phyloP scores from a whole-genome alignment of 2,113 vertebrate species.

The Arizona elegans region DNA sequence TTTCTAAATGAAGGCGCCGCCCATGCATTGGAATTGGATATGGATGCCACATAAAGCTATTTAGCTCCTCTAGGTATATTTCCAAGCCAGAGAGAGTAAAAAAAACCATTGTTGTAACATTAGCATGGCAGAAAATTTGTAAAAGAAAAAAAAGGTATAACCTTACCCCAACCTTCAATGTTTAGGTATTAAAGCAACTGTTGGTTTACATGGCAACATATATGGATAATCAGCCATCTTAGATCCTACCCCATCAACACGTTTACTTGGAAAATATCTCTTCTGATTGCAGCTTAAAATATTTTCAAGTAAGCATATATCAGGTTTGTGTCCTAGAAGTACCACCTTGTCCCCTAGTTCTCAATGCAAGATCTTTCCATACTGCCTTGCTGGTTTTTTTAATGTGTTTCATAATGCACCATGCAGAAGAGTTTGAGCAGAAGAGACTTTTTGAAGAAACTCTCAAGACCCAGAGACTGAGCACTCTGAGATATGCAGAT shows the following conservation, averaged over 20 bases:
- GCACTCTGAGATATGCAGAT: not conserved
- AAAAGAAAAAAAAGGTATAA: not conserved
- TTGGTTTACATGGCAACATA: conserved; percentile 13
- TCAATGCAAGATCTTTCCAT: not conserved
- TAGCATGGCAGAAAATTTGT: conserved; percentile 7
- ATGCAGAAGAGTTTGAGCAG: not conserved
- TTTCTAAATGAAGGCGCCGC: not conserved
- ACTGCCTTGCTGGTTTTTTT: not conserved
- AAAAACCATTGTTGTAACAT: conserved; percentile 7
- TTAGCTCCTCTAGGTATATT: not conserved
- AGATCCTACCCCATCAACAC: not conserved
- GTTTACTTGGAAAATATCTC: not conserved
- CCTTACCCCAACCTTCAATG: conserved; percentile 3
- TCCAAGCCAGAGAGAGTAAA: not conserved
- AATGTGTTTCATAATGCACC: not conserved
- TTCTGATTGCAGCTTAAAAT: not conserved
- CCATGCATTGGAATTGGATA: not conserved
- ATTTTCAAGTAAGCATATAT: not conserved
- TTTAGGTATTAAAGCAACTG: conserved; percentile 38
- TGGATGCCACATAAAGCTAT: not conserved
- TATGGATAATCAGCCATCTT: conserved; percentile 14
- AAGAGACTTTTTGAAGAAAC: not conserved
- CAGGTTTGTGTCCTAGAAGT: not conserved
- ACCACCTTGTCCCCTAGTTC: not conserved
- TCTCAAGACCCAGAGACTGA: not conserved